Evolutionary conservation across 2,113 vertebrate genomes (phyloP).

Genomic region (Larimichthys polyactis): DNA sequence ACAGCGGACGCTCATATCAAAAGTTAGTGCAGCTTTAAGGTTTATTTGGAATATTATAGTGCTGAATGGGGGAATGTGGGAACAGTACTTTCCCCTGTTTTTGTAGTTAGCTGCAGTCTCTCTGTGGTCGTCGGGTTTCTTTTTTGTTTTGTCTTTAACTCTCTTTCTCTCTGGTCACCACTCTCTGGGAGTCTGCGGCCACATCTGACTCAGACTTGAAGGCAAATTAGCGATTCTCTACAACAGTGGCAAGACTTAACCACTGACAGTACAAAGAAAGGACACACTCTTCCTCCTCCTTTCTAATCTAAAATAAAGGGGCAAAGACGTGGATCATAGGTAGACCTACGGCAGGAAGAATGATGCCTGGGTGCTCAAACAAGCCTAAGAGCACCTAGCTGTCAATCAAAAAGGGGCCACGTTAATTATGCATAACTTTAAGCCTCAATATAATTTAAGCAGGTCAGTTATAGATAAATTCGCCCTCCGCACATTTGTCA

Average conservation of each 20-base stretch:
- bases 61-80: neutral
- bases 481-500: too few species aligned
- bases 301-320: too few species aligned
- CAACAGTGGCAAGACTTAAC: neutral
- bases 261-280: too few species aligned
- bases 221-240: constrained; percentile 2
- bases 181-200: constrained; percentile 24
- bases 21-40: neutral
- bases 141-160: neutral
- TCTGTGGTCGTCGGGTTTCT: neutral
- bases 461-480: too few species aligned
- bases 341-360: too few species aligned
- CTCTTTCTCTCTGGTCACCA: neutral
- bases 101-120: neutral
- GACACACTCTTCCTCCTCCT: too few species aligned
- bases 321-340: too few species aligned
- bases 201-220: constrained; percentile 45
- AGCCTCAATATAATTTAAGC: too few species aligned
- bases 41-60: neutral
- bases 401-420: too few species aligned
- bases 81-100: neutral
- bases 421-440: too few species aligned
- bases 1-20: neutral
- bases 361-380: too few species aligned
- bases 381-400: too few species aligned